Evolutionary conservation across 2,888 invertebrate genomes (phyloP).

Genomic region (Tetragnatha montana): DNA sequence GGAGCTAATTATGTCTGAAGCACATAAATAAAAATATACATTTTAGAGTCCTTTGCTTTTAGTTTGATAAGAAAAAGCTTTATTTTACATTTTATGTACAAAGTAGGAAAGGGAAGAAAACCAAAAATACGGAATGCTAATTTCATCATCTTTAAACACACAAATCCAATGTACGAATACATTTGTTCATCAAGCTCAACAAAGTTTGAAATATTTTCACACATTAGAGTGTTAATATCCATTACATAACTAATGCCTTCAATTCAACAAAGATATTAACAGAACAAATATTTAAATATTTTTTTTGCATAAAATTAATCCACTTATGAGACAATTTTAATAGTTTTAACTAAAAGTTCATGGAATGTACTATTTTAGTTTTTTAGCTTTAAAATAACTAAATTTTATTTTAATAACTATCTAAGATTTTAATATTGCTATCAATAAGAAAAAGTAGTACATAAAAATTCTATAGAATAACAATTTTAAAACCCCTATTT

Average conservation of each 20-base stretch:
- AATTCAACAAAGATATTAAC: neutral
- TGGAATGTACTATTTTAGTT: no score
- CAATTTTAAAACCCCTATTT: no score
- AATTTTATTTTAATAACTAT: no score
- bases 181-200: constrained; percentile 60
- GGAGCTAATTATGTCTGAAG: no score
- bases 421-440: no score
- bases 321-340: neutral
- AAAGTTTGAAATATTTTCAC: constrained; percentile 12
- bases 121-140: neutral
- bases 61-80: constrained; percentile 46
- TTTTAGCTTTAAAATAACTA: no score
- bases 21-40: no score
- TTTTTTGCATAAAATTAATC: neutral
- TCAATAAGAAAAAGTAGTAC: no score
- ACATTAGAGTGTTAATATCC: neutral
- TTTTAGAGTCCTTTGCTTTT: no score
- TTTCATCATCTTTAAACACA: constrained; percentile 1
- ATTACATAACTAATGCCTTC: neutral
- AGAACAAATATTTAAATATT: neutral
- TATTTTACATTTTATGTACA: constrained; percentile 60
- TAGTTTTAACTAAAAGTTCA: no score
- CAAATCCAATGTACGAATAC: constrained; percentile 8
- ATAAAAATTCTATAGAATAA: no score
- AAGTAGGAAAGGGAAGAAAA: constrained; percentile 24